Evolutionary conservation across 2,888 invertebrate species (phyloP), one percentile per base, ranked within the genome.

Genomic region (Lochmaea crataegi): DNA sequence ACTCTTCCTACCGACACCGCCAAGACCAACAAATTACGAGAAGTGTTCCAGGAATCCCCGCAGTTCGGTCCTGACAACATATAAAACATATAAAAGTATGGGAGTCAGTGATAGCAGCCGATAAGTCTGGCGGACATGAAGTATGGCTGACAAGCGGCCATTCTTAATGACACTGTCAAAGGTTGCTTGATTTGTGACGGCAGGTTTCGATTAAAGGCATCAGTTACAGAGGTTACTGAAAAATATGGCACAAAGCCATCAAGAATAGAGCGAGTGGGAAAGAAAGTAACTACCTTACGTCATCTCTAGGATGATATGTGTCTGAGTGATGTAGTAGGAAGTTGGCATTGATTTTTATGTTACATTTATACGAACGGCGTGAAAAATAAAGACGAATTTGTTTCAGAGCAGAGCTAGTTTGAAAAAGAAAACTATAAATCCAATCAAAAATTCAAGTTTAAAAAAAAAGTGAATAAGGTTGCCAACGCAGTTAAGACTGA

Each of bases 121-220:
- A 82, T 83, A 82, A 79, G 82, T 83, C 82, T 79, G 77, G 78
- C 79, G 78, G 75, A 76, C 82, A 82, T 85, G 86, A 86, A 84
- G 81, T 85, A 86, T 85, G 81, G 86, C 85, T 86, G 85, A 86
- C 86, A 85, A 83, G 82, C 84, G 83, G 83, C 83, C 84, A 85
- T 86, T 86, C 86, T 86, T 86, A 86, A 86, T 85, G 86, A 85
- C 85, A 84, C 84, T 85, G 86, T 86, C 86, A 85, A 85, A 86
- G 83, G 83, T 84, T 85, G 85, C 79, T 85, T 86, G 86, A 87
- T 87, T 87, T 87, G 86, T 86, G 86, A 86, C 85, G 86, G 83
- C 83, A 82, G 84, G 82, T 84, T 85, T 85, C 86, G 86, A 86
- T 86, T 86, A 86, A 86, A 85, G 85, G 83, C 86, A 86, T 86